Percentiles rank a stretch among this genome's conserved stretches.
Evolutionary conservation across 1,140 invertebrate species (phyloP).

Genomic region (Micrasema longulum): DNA sequence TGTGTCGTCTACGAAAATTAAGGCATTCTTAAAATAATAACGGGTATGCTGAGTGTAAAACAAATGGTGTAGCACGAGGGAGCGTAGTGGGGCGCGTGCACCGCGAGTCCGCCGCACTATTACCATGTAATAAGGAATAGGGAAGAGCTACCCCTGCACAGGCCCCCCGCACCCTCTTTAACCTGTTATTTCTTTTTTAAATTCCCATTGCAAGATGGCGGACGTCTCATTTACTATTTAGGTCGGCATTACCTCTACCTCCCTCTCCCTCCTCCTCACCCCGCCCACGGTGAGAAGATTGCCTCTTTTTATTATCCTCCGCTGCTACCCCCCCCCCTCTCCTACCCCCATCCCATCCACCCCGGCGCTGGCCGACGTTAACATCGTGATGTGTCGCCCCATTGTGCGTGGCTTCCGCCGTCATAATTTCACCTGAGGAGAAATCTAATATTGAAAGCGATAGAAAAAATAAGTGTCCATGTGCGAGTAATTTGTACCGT

Average conservation of each 20-base stretch:
- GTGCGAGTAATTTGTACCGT: too few relatives aligned
- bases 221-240: slow-evolving; percentile 55
- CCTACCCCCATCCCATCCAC: not conserved
- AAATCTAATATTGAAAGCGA: not conserved
- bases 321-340: not conserved
- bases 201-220: slow-evolving; percentile 53
- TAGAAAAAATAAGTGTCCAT: too few relatives aligned
- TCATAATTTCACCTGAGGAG: too few relatives aligned
- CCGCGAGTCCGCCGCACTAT: too few relatives aligned
- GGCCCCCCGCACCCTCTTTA: slow-evolving; percentile 29
- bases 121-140: too few relatives aligned
- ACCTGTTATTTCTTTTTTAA: slow-evolving; percentile 53
- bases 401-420: too few relatives aligned
- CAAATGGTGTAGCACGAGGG: too few relatives aligned
- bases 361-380: not conserved
- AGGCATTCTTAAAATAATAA: too few relatives aligned
- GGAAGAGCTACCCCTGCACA: not conserved
- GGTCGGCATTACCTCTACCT: slow-evolving; percentile 41
- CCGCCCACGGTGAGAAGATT: slow-evolving; percentile 34
- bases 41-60: too few relatives aligned
- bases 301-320: slow-evolving; percentile 48
- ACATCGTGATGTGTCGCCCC: too few relatives aligned
- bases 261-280: slow-evolving; percentile 6
- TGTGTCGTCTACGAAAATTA: too few relatives aligned
- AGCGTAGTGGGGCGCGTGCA: too few relatives aligned